Percentiles rank a stretch among this genome's conserved stretches.
phyloP scores from a whole-genome alignment of 30 jellyfish, hydroid and myxozoan genomes.

The Clytia hemisphaerica region DNA sequence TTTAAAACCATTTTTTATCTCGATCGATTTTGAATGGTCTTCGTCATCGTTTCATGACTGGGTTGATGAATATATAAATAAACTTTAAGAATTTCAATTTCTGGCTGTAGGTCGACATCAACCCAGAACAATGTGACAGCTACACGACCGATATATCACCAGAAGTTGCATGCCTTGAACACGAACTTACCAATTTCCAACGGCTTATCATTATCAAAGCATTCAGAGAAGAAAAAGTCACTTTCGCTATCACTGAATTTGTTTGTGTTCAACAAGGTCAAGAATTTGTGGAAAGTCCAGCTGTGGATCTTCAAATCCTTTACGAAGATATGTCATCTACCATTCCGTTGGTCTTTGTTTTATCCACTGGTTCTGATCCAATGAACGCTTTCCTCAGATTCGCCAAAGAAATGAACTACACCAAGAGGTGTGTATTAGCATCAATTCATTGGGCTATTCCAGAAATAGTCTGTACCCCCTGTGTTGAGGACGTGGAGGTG shows the following conservation, averaged over 20 bases:
- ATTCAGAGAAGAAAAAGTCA: constrained; percentile 75
- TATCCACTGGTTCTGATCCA: constrained; percentile 97
- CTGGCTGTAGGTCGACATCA: constrained; percentile 28
- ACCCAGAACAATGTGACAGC: constrained; percentile 53
- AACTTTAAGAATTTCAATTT: too few species aligned
- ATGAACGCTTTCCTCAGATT: constrained; percentile 90
- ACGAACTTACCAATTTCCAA: constrained; percentile 42
- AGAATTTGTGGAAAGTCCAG: constrained; percentile 86
- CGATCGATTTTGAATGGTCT: neutral
- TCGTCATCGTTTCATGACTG: neutral
- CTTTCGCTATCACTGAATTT: constrained; percentile 65
- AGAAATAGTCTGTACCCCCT: too few species aligned
- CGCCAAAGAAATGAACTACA: constrained; percentile 80
- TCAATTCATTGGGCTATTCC: too few species aligned
- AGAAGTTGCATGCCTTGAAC: constrained; percentile 21
- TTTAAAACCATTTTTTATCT: neutral
- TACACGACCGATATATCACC: constrained; percentile 2
- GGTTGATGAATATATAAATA: neutral
- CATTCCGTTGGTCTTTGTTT: constrained; percentile 73
- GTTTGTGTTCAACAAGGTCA: constrained; percentile 81
- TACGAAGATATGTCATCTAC: constrained; percentile 81
- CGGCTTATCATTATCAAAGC: constrained; percentile 57
- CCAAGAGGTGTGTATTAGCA: constrained; percentile 66
- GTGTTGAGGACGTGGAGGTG: too few species aligned
- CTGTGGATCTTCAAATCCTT: constrained; percentile 67